Conservation (phyloP, 2,888 invertebrate species). For the Meteorus colon region DNA sequence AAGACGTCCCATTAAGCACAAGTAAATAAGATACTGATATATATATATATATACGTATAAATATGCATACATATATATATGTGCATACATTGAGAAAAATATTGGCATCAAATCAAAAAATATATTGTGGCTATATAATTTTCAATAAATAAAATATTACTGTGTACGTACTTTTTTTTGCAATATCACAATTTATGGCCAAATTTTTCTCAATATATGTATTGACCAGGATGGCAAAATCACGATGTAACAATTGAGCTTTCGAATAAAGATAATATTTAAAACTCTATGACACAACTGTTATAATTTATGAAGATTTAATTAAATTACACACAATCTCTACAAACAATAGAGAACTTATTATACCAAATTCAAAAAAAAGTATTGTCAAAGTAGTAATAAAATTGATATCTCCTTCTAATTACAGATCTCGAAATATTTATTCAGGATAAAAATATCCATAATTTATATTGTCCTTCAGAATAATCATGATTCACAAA, state of each 20-base stretch:
- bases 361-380: background rate
- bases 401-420: background rate
- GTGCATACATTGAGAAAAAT: no score
- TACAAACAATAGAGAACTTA: background rate
- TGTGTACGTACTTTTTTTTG: background rate
- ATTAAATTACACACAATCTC: conserved; percentile 6
- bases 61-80: no score
- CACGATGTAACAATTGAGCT: conserved; percentile 51
- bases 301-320: conserved; percentile 9
- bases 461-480: background rate
- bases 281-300: conserved; percentile 52
- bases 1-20: conserved; percentile 37
- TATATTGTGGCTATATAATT: no score
- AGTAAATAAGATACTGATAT: conserved; percentile 29
- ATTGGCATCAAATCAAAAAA: no score
- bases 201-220: conserved; percentile 10
- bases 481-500: background rate
- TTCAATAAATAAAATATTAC: no score
- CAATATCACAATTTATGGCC: no score
- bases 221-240: conserved; percentile 44
- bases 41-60: background rate
- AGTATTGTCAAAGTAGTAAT: background rate
- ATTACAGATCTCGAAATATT: background rate
- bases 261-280: conserved; percentile 70
- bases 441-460: background rate